Conservation (phyloP, 2,797 vertebrate species). For the Florisuga fusca region DNA sequence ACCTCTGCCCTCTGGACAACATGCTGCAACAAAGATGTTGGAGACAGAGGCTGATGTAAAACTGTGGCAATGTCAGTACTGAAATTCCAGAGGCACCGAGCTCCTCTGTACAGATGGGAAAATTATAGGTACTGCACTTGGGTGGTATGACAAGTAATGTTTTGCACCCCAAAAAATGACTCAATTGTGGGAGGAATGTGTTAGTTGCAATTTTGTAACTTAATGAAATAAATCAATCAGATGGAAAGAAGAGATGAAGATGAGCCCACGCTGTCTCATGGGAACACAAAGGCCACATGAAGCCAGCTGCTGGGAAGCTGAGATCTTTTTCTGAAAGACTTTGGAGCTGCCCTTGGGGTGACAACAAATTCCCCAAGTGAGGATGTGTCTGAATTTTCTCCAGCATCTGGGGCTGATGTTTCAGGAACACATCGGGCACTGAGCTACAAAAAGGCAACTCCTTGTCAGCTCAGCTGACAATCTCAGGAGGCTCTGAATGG, state of each 20-base stretch:
- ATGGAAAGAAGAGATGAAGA: slow-evolving; percentile 43
- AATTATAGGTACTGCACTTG: slow-evolving; percentile 47
- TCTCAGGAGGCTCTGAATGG: not conserved
- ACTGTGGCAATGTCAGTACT: not conserved
- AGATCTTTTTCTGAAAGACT: not conserved
- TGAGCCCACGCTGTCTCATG: slow-evolving; percentile 12
- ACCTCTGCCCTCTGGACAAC: not conserved
- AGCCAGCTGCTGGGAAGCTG: not conserved
- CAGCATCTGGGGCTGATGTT: not conserved
- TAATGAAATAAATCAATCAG: slow-evolving; percentile 72
- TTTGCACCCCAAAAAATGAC: slow-evolving; percentile 37
- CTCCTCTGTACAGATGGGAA: slow-evolving; percentile 61
- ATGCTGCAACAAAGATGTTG: not conserved
- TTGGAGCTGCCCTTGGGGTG: not conserved
- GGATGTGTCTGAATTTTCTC: not conserved
- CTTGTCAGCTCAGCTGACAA: not conserved
- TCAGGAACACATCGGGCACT: not conserved
- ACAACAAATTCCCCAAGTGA: slow-evolving; percentile 10
- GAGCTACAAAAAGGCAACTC: not conserved
- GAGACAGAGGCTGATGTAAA: not conserved
- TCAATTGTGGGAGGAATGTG: slow-evolving; percentile 70
- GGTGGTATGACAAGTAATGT: slow-evolving; percentile 60
- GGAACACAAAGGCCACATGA: slow-evolving; percentile 1
- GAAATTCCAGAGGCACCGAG: not conserved
- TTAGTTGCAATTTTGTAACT: slow-evolving; percentile 60